phyloP scores from a whole-genome alignment of 2,888 invertebrate genomes.

The Eilema sororculum region DNA sequence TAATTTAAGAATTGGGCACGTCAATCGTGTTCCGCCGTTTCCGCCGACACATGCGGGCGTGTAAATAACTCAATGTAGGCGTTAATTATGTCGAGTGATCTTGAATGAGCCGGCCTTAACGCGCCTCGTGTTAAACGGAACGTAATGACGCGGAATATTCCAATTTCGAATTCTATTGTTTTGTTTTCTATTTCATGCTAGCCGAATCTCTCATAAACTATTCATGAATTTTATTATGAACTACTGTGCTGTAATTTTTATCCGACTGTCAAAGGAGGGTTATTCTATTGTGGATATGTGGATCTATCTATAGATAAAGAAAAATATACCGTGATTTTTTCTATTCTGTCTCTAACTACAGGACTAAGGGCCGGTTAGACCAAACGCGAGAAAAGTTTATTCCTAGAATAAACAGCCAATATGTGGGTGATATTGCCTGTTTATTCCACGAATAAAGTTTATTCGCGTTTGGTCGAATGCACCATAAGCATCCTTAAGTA shows the following conservation, averaged over 20 bases:
- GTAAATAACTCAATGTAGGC: conserved; percentile 83
- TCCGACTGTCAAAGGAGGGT: too few species aligned
- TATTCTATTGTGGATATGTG: too few species aligned
- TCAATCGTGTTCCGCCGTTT: conserved; percentile 67
- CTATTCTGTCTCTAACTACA: too few species aligned
- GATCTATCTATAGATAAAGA: background rate
- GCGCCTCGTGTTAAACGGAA: conserved; percentile 65
- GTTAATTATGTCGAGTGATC: conserved; percentile 83
- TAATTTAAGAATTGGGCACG: conserved; percentile 64
- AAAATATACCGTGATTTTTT: background rate
- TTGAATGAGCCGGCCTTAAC: conserved; percentile 65
- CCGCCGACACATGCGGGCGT: conserved; percentile 80
- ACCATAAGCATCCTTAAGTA: too few species aligned
- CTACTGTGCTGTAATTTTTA: too few species aligned
- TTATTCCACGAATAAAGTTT: too few species aligned
- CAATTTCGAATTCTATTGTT: conserved; percentile 59
- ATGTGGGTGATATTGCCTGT: too few species aligned
- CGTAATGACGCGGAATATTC: conserved; percentile 69
- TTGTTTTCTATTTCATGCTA: conserved; percentile 32
- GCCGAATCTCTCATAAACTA: background rate
- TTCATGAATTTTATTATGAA: background rate
- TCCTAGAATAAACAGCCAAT: too few species aligned
- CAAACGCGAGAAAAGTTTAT: too few species aligned
- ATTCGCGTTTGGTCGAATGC: too few species aligned
- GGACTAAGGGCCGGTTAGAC: too few species aligned